These are phyloP conservation scores for Ectemnius cavifrons DNA, from an alignment of 2,888 invertebrate species.

Conservation along the genomic window DNA sequence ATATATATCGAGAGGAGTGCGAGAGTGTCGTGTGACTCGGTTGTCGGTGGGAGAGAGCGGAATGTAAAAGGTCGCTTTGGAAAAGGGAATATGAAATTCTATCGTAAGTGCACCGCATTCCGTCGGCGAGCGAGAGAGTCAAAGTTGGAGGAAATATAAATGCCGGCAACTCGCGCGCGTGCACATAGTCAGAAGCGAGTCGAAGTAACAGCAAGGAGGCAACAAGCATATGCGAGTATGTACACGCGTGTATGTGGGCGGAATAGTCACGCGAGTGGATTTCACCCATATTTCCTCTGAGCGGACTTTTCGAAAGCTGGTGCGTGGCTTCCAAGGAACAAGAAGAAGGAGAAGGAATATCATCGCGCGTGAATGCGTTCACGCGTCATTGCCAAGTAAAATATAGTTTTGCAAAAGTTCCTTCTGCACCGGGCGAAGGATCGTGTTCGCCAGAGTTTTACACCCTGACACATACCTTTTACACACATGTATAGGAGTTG, in stretches of 20 bases:
- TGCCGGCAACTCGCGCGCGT: conserved; percentile 15
- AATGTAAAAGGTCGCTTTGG: conserved; percentile 12
- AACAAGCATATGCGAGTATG: too few relatives aligned
- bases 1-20: too few relatives aligned
- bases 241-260: conserved; percentile 22
- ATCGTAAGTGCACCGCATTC: conserved; percentile 43
- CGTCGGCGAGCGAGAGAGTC: conserved; percentile 34
- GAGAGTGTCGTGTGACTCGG: too few relatives aligned
- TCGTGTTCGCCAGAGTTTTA: too few relatives aligned
- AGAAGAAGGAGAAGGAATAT: too few relatives aligned
- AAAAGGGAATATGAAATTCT: conserved; percentile 43
- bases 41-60: not conserved
- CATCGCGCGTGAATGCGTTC: not conserved
- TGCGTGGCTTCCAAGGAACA: not conserved
- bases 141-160: conserved; percentile 36
- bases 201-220: too few relatives aligned
- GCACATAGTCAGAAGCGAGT: too few relatives aligned
- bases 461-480: conserved; percentile 22
- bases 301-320: conserved; percentile 9
- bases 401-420: conserved; percentile 43
- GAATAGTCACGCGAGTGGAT: conserved; percentile 27
- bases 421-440: conserved; percentile 9
- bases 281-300: conserved; percentile 19
- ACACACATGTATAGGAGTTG: too few relatives aligned
- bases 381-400: conserved; percentile 27